Percentiles rank a stretch among this genome's conserved stretches.
phyloP scores from a whole-genome alignment of 2,113 vertebrate species.

The Melospiza melodia region DNA sequence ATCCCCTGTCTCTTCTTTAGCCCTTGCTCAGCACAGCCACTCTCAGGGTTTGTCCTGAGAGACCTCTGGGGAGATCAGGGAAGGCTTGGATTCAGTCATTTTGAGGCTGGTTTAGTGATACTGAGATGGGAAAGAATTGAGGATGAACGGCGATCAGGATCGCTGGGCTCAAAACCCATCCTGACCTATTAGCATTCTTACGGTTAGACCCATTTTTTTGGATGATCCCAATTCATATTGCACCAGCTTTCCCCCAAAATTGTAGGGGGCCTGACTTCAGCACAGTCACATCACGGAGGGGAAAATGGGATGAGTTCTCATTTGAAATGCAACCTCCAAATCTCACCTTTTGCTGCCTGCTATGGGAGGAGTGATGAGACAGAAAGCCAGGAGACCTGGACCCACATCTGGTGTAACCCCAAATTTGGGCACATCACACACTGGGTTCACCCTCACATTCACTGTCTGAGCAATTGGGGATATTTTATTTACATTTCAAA shows the following conservation, averaged over 20 bases:
- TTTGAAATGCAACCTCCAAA: neutral
- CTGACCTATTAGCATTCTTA: rapidly evolving
- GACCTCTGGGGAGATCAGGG: neutral
- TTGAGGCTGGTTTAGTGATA: neutral
- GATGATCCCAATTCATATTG: neutral
- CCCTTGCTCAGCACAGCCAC: neutral
- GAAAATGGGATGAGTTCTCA: neutral
- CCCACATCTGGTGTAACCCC: neutral
- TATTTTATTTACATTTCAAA: neutral
- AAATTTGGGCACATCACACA: neutral
- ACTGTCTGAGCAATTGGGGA: neutral
- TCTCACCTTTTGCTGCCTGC: neutral
- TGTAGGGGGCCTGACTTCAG: neutral
- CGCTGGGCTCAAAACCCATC: neutral
- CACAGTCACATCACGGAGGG: neutral
- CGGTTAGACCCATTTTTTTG: rapidly evolving
- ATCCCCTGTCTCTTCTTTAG: neutral
- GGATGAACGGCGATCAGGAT: neutral
- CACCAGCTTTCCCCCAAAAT: neutral
- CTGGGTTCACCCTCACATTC: neutral
- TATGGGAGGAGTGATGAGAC: neutral
- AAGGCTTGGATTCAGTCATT: neutral
- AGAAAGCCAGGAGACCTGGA: neutral
- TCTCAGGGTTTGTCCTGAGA: neutral
- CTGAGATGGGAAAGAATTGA: neutral